phyloP scores from a whole-genome alignment of 2,888 invertebrate genomes.

The Andrena bucephala region DNA sequence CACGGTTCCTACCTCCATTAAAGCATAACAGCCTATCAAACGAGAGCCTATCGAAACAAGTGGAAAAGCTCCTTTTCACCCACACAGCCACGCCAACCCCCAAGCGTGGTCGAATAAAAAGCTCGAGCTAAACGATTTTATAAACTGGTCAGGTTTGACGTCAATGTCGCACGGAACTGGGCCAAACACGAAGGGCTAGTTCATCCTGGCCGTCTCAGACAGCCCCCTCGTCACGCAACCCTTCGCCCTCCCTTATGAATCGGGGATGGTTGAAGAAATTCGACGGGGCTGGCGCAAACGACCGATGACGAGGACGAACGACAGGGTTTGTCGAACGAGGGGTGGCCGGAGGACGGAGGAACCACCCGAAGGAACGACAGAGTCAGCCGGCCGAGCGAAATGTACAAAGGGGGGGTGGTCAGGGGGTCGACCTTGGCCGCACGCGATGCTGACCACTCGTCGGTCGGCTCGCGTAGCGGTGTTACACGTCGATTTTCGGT shows the following conservation, averaged over 20 bases:
- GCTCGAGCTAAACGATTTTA: slow-evolving; percentile 30
- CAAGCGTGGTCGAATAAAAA: slow-evolving; percentile 19
- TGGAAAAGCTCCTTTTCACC: not conserved
- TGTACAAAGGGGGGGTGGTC: slow-evolving; percentile 65
- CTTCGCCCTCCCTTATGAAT: not conserved
- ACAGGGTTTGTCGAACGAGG: not conserved
- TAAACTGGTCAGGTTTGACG: slow-evolving; percentile 47
- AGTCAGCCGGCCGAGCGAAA: slow-evolving; percentile 56
- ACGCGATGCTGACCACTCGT: slow-evolving; percentile 77
- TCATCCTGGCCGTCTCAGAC: slow-evolving; percentile 29
- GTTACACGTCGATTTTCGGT: slow-evolving; percentile 74
- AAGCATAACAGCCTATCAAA: not conserved
- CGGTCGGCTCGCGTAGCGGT: slow-evolving; percentile 71
- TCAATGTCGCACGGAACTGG: slow-evolving; percentile 56
- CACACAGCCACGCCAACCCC: not conserved
- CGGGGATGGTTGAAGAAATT: slow-evolving; percentile 2
- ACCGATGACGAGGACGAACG: not conserved
- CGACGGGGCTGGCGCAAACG: not conserved
- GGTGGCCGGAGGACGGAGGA: slow-evolving; percentile 35
- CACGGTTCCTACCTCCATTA: not conserved
- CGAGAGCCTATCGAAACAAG: not conserved
- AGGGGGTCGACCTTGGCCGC: slow-evolving; percentile 82
- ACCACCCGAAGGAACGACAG: slow-evolving; percentile 59
- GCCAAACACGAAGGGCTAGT: slow-evolving; percentile 57
- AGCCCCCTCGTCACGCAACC: slow-evolving; percentile 44